Base-by-base conservation (phyloP, 2,113 vertebrate genomes). In the Peromyscus leucopus region DNA sequence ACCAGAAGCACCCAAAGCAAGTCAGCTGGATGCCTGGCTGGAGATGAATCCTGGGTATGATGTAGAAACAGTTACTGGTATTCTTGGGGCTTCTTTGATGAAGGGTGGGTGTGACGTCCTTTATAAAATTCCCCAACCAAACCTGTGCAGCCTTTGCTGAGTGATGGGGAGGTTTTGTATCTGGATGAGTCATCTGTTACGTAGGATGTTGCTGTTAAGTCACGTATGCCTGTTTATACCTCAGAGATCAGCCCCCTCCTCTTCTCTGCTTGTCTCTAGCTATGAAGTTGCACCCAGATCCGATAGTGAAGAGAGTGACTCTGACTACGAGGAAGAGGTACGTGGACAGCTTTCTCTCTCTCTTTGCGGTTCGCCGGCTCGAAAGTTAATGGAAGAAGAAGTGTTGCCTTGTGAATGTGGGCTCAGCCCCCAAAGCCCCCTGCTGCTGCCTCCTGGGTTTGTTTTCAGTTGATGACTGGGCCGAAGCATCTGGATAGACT, bases 31-130 rank as follows among this genome's bases (percentile, higher is more conserved):
- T 94, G 99, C 99, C 80, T 99, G 99, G 99, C 98, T 99, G 21
- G 99, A 99, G 98, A 99, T 99, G 99, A 99, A 99, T 92, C 99
- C 99, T 33, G 99, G 99, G 99, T 99, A 97, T 98, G 99, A 85
- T 92, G 33, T 36, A 76, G 87, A 67, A 7, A 19, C 0, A 31
- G 9, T 31, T 59, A 39, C 10, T 55, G n/a, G 17, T 67, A 10
- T 48, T 86, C 31, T 71, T 48, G 84, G 39, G 33, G 39, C 65
- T 67, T 86, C 83, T 88, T 26, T 39, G 48, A 42, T 1, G 10
- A 28, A 26, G 67, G 19, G 76, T 39, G 42, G 75, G 21, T 42
- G 61, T 67, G n/a, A 89, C 72, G 12, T 2, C 57, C 71, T n/a
- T 91, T 63, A 12, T 71, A 63, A 67, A 87, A 61, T 75, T 55